Evolutionary conservation across 2,888 invertebrate genomes (phyloP).

Genomic region (Dexiosoma caninum): DNA sequence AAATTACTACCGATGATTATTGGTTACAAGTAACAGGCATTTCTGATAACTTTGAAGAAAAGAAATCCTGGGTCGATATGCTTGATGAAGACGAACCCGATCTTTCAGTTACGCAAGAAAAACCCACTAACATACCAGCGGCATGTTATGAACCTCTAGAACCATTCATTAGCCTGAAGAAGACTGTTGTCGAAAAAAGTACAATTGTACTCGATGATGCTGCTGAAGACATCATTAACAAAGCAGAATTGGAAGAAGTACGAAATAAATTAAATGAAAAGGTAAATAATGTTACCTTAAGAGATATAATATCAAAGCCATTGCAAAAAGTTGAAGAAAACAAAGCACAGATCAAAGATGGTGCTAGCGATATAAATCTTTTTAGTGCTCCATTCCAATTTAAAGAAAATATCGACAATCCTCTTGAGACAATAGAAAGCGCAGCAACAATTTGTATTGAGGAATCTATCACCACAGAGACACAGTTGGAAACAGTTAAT

Average conservation of each 20-base stretch:
- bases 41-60: not conserved
- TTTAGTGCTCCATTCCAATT: slow-evolving; percentile 25
- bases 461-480: not conserved
- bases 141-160: slow-evolving; percentile 11
- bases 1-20: not conserved
- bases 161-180: no score
- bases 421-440: not conserved
- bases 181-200: no score
- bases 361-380: not conserved
- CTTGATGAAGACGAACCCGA: slow-evolving; percentile 42
- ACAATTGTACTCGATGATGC: not conserved
- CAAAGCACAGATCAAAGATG: not conserved
- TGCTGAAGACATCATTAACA: not conserved
- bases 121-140: not conserved
- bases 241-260: slow-evolving; percentile 44
- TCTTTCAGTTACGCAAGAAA: not conserved
- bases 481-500: not conserved
- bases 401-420: not conserved
- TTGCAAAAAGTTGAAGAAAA: not conserved
- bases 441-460: not conserved
- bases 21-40: not conserved
- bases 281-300: not conserved
- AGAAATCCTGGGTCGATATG: slow-evolving; percentile 52
- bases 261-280: not conserved
- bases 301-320: not conserved